These are phyloP conservation scores for Butorides virescens DNA, from an alignment of 2,113 vertebrate genomes.

Conservation along the genomic window DNA sequence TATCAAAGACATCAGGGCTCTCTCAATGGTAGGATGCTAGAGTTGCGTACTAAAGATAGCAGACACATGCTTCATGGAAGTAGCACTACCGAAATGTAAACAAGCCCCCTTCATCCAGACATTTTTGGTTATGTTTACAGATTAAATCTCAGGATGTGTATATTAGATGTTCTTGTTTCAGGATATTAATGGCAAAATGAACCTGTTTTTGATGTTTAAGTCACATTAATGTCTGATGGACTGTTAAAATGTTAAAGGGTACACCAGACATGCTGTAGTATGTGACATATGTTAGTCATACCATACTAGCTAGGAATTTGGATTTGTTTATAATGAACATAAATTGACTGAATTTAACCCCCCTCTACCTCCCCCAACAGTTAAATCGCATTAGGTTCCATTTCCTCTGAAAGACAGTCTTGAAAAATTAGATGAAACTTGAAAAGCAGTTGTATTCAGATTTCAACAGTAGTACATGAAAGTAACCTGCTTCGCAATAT, in stretches of 20 bases:
- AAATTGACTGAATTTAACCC: constrained; percentile 69
- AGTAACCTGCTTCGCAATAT: constrained; percentile 2
- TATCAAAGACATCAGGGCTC: constrained; percentile 41
- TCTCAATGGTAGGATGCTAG: constrained; percentile 40
- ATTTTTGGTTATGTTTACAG: constrained; percentile 79
- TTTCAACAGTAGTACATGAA: constrained; percentile 56
- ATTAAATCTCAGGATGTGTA: constrained; percentile 83
- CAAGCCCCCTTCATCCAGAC: constrained; percentile 70
- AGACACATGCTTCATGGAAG: constrained; percentile 67
- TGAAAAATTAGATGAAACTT: constrained; percentile 63
- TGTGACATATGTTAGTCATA: constrained; percentile 62
- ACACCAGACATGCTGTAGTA: constrained; percentile 58
- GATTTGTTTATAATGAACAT: constrained; percentile 71
- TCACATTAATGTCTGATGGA: constrained; percentile 81
- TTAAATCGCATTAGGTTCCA: constrained; percentile 66
- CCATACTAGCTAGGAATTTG: constrained; percentile 69
- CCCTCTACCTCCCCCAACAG: constrained; percentile 33
- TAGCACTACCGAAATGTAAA: constrained; percentile 74
- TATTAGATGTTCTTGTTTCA: constrained; percentile 74
- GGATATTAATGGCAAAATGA: constrained; percentile 78
- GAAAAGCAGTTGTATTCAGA: constrained; percentile 52
- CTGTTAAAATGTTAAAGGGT: constrained; percentile 74
- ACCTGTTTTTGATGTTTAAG: constrained; percentile 76
- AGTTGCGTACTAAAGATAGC: constrained; percentile 64
- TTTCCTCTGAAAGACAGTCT: constrained; percentile 65